Conservation (phyloP, 1,140 invertebrate genomes). For the Aphaenogaster floridana region DNA sequence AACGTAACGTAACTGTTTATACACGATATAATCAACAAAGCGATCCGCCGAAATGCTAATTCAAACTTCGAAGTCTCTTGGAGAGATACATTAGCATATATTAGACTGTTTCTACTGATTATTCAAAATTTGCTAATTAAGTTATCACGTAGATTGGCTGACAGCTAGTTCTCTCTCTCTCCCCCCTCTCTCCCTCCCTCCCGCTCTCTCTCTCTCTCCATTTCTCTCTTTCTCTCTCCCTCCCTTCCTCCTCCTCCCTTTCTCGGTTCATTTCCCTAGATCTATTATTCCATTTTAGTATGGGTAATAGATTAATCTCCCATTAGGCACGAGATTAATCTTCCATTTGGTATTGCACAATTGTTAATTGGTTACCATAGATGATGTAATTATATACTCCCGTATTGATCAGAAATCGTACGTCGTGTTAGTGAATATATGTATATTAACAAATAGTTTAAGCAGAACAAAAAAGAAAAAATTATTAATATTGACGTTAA, state of each 20-base stretch:
- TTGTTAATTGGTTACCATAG: not conserved
- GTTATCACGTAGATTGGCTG: not conserved
- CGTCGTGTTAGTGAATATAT: not conserved
- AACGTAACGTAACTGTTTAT: constrained; percentile 2
- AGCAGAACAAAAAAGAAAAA: not conserved
- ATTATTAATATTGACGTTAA: not conserved
- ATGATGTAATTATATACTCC: not conserved
- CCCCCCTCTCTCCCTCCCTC: not conserved
- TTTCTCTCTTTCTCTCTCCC: not conserved
- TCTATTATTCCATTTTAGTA: constrained; percentile 14
- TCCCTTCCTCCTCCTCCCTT: not conserved
- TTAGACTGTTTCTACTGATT: constrained; percentile 18
- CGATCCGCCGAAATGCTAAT: not conserved
- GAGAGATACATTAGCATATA: not conserved
- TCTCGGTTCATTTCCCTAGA: not conserved
- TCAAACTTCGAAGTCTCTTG: not conserved
- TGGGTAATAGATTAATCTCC: not conserved
- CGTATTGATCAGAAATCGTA: not conserved
- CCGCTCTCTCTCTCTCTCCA: too few relatives aligned
- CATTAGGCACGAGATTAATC: not conserved
- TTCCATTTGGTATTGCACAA: not conserved
- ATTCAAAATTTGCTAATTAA: constrained; percentile 25
- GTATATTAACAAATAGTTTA: not conserved
- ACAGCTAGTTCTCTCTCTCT: not conserved
- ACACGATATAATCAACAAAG: not conserved